These are phyloP conservation scores for Romanogobio albipinnatus DNA, from an alignment of 2,113 vertebrate genomes.

Conservation along the genomic window DNA sequence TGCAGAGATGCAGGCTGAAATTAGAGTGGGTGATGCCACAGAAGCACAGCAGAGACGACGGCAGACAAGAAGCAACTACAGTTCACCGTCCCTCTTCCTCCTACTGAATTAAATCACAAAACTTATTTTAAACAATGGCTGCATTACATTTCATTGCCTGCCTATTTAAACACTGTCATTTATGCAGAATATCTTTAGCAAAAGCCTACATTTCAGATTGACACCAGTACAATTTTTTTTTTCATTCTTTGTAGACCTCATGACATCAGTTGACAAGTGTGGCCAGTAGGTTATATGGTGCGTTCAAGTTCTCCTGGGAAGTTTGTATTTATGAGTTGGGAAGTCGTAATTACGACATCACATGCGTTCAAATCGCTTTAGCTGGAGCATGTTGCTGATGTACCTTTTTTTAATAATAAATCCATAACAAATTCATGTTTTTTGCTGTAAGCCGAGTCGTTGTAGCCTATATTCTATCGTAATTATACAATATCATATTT, in stretches of 20 bases:
- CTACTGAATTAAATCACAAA: conserved; percentile 9
- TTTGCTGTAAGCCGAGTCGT: neutral
- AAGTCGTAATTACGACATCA: neutral
- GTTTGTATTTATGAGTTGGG: neutral
- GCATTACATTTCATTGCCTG: neutral
- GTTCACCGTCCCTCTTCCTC: conserved; percentile 8
- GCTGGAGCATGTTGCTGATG: neutral
- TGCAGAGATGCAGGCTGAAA: conserved; percentile 43
- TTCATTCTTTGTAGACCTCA: neutral
- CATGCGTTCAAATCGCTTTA: neutral
- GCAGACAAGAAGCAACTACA: conserved; percentile 25
- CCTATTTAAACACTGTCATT: conserved; percentile 1
- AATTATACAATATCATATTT: too few relatives aligned
- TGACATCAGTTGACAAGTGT: too few relatives aligned
- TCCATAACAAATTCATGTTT: neutral
- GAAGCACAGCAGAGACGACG: conserved; percentile 27
- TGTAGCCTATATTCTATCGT: neutral
- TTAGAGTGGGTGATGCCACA: conserved; percentile 43
- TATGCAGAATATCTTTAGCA: neutral
- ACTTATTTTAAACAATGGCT: neutral
- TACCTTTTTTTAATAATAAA: neutral
- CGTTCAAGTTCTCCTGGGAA: neutral
- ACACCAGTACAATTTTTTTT: neutral
- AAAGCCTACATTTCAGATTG: neutral
- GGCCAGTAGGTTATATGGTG: neutral